Conservation (phyloP, 2,888 invertebrate genomes). For the Caenorhabditis sp. region DNA sequence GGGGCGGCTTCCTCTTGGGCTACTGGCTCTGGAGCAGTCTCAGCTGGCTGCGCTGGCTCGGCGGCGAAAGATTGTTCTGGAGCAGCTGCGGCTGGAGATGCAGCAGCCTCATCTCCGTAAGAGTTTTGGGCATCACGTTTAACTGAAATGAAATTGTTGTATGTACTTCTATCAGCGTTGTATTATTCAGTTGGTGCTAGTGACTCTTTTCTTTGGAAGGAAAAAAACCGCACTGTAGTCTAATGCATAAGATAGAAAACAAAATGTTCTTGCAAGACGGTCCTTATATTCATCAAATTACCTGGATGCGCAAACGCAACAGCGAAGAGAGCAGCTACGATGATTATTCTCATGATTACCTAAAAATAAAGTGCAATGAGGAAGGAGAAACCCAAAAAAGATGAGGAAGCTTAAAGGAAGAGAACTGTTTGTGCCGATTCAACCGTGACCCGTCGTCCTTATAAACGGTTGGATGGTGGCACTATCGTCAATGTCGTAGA, state of each 20-base stretch:
- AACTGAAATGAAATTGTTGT: slow-evolving; percentile 50
- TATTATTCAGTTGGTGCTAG: no score
- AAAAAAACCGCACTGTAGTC: no score
- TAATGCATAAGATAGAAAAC: no score
- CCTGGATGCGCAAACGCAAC: slow-evolving; percentile 53
- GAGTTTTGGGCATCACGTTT: slow-evolving; percentile 70
- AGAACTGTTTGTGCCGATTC: slow-evolving; percentile 42
- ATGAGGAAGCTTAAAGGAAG: background rate
- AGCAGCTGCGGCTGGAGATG: slow-evolving; percentile 46
- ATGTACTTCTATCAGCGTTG: background rate
- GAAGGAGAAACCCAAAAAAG: background rate
- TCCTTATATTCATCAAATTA: no score
- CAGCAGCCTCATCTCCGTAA: slow-evolving; percentile 71
- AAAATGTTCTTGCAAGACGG: no score
- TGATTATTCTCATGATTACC: slow-evolving; percentile 56
- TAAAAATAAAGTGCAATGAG: background rate
- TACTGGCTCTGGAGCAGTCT: slow-evolving; percentile 65
- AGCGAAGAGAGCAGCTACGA: slow-evolving; percentile 45
- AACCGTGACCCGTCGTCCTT: slow-evolving; percentile 56
- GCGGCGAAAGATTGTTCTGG: slow-evolving; percentile 53
- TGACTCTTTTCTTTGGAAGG: no score
- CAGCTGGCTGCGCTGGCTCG: slow-evolving; percentile 55
- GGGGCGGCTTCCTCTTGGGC: slow-evolving; percentile 57
- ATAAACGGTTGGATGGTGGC: slow-evolving; percentile 61
- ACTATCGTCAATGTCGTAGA: slow-evolving; percentile 28